Evolutionary conservation across 2,888 invertebrate species (phyloP), one percentile per base, ranked within the genome.

Genomic region (Clistopyga incitator): DNA sequence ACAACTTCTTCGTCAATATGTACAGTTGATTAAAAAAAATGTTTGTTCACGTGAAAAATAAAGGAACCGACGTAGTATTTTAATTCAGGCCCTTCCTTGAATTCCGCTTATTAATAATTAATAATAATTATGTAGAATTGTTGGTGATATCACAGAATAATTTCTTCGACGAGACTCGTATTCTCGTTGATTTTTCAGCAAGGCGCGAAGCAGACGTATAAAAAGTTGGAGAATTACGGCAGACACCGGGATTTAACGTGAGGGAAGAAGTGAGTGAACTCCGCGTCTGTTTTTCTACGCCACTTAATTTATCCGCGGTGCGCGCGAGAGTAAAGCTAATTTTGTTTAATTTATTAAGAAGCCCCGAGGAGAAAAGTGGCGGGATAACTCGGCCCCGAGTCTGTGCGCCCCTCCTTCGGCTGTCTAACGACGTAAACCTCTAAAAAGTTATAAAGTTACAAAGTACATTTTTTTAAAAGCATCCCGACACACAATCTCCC

Each of bases 321-420:
- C 64, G 81, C 47, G 61, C 34, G 77, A 47, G 85, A 84, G 79
- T 82, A 80, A 85, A 88, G 88, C 89, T 90, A 91, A 91, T 91
- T 91, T 89, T 90, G 90, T 90, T 91, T 91, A 91, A 91, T 91
- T 91, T 91, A 91, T 91, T 91, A 91, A 91, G 89, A 91, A 81
- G 56, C 82, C 84, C 81, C 65, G 82, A 84, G 84, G 85, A 82
- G 79, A 65, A 72, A 42, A 71, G 59, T 50, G 18, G 56, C 47
- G 13, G 70, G 54, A 71, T 70, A 18, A 65, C 61, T 29, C 52
- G n/a, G n/a, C n/a, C 64, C 38, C 70, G 81, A n/a, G n/a, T 72
- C 67, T 47, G 72, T 47, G 74, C 65, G 50, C 78, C 50, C 34
- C 34, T 74, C 75, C 68, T 78, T 80, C 81, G 76, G 82, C 78